Evolutionary conservation across 2,797 vertebrate species (phyloP).

Genomic region (Microctenopoma lineatum): DNA sequence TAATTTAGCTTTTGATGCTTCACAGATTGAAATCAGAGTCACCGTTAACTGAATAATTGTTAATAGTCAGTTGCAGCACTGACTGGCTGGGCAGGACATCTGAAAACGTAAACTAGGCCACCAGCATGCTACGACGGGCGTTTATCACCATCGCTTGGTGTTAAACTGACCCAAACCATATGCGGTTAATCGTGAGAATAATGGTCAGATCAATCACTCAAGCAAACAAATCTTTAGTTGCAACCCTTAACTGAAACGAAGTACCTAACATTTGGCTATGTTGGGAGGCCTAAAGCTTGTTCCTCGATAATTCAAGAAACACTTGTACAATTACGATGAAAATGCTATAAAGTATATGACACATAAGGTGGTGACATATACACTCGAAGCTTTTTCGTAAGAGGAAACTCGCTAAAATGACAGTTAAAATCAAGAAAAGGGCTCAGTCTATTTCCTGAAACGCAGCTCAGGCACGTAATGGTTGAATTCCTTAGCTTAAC

Average conservation of each 20-base stretch:
- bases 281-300: neutral
- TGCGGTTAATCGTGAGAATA: neutral
- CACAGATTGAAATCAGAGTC: neutral
- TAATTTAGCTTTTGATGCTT: no score
- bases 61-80: neutral
- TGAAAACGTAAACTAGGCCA: neutral
- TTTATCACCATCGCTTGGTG: neutral
- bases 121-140: neutral
- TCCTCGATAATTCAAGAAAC: neutral
- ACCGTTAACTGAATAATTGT: neutral
- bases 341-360: accelerated
- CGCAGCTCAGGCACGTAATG: neutral
- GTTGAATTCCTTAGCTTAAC: neutral
- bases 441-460: constrained; percentile 74
- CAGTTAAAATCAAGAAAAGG: constrained; percentile 10
- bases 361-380: no score
- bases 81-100: no score
- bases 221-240: neutral
- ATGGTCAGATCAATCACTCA: neutral
- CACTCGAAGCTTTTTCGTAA: accelerated
- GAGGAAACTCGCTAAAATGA: neutral
- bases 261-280: neutral
- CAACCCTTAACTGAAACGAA: constrained; percentile 14
- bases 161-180: neutral
- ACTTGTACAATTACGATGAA: accelerated